Conservation (phyloP, 2,888 invertebrate species). For the Rhorus exstirpatorius region DNA sequence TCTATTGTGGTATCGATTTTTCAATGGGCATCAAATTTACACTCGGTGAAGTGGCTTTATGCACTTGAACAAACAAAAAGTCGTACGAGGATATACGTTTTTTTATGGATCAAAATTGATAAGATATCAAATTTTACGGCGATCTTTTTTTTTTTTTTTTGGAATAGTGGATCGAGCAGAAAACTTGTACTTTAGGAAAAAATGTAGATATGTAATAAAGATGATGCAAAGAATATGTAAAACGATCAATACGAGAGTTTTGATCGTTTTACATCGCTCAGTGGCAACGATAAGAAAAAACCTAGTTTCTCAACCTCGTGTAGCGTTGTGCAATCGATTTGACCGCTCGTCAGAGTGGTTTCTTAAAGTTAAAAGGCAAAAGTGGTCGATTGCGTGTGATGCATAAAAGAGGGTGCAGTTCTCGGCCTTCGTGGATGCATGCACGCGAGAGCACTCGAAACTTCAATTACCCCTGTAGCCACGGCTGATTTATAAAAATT, state of each 20-base stretch:
- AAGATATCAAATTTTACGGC: too few relatives aligned
- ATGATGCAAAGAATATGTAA: too few relatives aligned
- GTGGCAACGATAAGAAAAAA: conserved; percentile 34
- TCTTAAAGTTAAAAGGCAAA: conserved; percentile 26
- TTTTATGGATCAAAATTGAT: too few relatives aligned
- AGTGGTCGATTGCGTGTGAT: conserved; percentile 37
- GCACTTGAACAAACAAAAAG: too few relatives aligned
- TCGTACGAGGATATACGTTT: too few relatives aligned
- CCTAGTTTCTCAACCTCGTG: conserved; percentile 20
- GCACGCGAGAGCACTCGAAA: conserved; percentile 42
- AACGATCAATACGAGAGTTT: conserved; percentile 19
- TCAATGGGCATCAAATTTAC: too few relatives aligned
- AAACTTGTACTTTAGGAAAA: too few relatives aligned
- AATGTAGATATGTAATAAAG: too few relatives aligned
- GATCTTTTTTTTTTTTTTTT: too few relatives aligned
- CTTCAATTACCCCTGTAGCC: conserved; percentile 47
- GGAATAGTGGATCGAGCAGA: too few relatives aligned
- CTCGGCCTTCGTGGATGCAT: neutral
- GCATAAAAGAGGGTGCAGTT: conserved; percentile 35
- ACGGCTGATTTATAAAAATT: conserved; percentile 6
- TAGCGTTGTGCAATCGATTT: conserved; percentile 49
- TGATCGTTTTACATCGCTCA: conserved; percentile 14
- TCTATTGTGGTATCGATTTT: too few relatives aligned
- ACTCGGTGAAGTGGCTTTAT: too few relatives aligned
- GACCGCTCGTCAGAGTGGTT: conserved; percentile 22